Base-by-base conservation (phyloP, 2,888 invertebrate species). In the Agrenia bidenticulata region DNA sequence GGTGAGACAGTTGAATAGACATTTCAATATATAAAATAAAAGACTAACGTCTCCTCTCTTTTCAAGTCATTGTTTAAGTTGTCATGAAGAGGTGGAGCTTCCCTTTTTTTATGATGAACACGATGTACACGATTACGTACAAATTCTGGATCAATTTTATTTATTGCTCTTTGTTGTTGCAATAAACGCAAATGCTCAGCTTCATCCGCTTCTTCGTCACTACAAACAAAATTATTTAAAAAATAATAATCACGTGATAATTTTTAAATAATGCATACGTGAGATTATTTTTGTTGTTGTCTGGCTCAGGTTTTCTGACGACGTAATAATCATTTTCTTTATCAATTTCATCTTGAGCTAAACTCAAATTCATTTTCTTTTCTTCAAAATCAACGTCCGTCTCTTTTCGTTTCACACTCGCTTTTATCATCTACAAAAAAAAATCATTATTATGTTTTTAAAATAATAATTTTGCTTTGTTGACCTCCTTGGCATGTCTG, bases 361-460 rank as follows among this genome's bases (percentile, higher is more conserved):
- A 83, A 1, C 91, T 91, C 63, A 95, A 80, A 78, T 95, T 94
- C 83, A 95, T 88, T 80, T 94, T 92, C 81, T 95, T 95, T 80
- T 96, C 94, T 79, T 95, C 94, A 79, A 94, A 94, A 81, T 95
- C 94, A 83, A 92, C 90, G 79, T 96, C 95, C 77, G 90, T 93
- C 80, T 95, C 94, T 79, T 94, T 94, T 45, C 95, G 87, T 79
- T 94, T 92, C 77, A 89, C 90, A 0, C 95, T 94, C 82, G 93
- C 92, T 66, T 93, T 86, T 81, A 91, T 84, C 87, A 90, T 88
- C 84, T 85, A 5, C 15, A 21, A 21, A 21, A 45, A 32, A 32
- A 32, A 32, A 4, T n/a, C n/a, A n/a, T n/a, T n/a, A n/a, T n/a
- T n/a, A n/a, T n/a, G n/a, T n/a, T n/a, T n/a, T 41, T 51, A 76